phyloP scores from a whole-genome alignment of 2,113 vertebrate genomes.

The Galbula dea region DNA sequence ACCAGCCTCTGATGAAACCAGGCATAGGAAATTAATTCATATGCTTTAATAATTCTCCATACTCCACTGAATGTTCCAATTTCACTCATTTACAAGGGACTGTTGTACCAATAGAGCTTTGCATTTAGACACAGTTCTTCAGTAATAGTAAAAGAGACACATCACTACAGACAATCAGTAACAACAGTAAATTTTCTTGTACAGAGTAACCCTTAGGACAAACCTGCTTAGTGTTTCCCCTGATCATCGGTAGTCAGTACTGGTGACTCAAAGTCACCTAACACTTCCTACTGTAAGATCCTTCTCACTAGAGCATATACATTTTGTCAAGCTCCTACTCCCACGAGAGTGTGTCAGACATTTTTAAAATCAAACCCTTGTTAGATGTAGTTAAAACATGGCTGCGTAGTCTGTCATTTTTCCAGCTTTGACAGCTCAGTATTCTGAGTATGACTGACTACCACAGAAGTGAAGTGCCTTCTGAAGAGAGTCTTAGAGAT shows the following conservation, averaged over 20 bases:
- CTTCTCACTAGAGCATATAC: background rate
- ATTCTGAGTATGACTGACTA: background rate
- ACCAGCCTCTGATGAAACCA: background rate
- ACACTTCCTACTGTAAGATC: background rate
- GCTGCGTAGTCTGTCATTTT: background rate
- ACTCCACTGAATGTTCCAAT: background rate
- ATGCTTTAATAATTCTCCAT: background rate
- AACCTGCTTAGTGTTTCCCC: background rate
- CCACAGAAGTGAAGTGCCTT: background rate
- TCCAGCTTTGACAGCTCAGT: background rate
- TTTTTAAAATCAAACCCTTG: background rate
- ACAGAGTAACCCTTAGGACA: background rate
- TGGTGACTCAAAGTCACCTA: background rate
- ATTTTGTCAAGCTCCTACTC: background rate
- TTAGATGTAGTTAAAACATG: background rate
- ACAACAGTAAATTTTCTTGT: background rate
- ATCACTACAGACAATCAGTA: background rate
- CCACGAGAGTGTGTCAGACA: background rate
- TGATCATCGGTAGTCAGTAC: background rate
- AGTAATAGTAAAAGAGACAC: background rate
- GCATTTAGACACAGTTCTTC: background rate
- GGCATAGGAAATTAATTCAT: background rate
- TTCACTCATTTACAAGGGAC: background rate
- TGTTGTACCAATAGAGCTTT: background rate
- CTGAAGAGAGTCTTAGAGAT: background rate